Evolutionary conservation across 2,797 vertebrate genomes (phyloP).

Genomic region (Babyrousa celebensis): DNA sequence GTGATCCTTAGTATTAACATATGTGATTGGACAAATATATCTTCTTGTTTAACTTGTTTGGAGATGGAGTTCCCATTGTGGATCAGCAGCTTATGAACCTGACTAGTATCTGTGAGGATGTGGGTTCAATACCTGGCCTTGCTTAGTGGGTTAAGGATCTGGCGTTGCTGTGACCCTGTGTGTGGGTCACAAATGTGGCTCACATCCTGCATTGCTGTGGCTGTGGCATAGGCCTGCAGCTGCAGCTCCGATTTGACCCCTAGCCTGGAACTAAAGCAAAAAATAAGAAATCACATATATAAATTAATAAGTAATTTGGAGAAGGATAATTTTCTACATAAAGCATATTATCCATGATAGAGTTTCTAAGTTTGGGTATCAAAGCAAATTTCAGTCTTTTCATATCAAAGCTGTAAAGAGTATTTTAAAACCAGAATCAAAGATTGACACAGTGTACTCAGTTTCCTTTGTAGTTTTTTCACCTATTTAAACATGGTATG

Average conservation of each 20-base stretch:
- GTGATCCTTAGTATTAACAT: not conserved
- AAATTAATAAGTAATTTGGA: not conserved
- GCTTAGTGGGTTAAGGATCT: too few species aligned
- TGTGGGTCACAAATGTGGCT: too few species aligned
- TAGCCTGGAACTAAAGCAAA: too few species aligned
- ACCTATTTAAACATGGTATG: not conserved
- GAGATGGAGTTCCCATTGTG: too few species aligned
- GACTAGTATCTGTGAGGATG: too few species aligned
- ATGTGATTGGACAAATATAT: not conserved
- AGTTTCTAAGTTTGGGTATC: conserved; percentile 8
- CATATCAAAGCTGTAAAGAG: not conserved
- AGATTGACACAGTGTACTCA: not conserved
- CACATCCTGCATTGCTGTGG: too few species aligned
- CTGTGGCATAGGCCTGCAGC: too few species aligned
- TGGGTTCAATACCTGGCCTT: too few species aligned
- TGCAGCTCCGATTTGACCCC: too few species aligned
- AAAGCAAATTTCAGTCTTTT: not conserved
- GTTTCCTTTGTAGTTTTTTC: not conserved
- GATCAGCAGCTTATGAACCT: too few species aligned
- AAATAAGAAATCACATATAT: too few species aligned
- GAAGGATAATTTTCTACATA: not conserved
- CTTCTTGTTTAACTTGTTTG: not conserved
- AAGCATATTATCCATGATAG: not conserved
- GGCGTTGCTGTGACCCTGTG: too few species aligned
- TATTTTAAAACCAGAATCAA: not conserved